A percentile compares a stretch with the other conserved stretches of the same genome.
phyloP scores from a whole-genome alignment of 2,888 invertebrate genomes.

The Melinopterus prodromus region DNA sequence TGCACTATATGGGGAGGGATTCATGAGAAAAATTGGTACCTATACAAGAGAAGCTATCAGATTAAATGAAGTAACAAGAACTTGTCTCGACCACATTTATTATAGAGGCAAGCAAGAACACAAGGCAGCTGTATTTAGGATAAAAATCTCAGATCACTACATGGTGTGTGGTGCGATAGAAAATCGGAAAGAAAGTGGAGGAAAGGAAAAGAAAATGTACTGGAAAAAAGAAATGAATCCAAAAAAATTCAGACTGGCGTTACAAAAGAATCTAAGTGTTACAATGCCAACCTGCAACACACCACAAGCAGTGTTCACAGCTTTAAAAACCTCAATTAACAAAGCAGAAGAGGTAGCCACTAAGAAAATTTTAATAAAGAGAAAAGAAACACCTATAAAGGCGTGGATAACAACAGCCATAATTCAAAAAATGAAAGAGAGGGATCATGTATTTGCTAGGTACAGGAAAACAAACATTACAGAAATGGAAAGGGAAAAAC shows the following conservation, averaged over 20 bases:
- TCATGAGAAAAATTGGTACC: not conserved
- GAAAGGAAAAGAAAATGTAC: not conserved
- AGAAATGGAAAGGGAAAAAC: not conserved
- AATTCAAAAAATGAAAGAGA: conserved; percentile 10
- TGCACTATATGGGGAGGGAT: not conserved
- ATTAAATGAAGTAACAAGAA: not conserved
- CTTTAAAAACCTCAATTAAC: not conserved
- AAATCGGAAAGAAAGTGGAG: not conserved
- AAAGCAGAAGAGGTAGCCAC: not conserved
- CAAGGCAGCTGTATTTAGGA: not conserved
- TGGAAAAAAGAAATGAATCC: not conserved
- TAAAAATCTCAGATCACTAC: not conserved
- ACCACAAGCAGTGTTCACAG: not conserved
- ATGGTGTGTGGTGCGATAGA: not conserved
- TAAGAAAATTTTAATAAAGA: not conserved
- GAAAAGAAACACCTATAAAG: conserved; percentile 6
- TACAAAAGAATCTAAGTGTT: not conserved
- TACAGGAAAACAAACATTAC: not conserved
- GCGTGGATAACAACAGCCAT: conserved; percentile 8
- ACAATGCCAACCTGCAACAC: not conserved
- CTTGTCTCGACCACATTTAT: not conserved
- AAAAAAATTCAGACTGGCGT: not conserved
- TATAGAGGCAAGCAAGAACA: not conserved
- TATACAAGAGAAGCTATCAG: not conserved
- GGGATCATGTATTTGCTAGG: conserved; percentile 6